Conservation (phyloP, 92 coral and sea anemone genomes). For the Paragorgia papillata region DNA sequence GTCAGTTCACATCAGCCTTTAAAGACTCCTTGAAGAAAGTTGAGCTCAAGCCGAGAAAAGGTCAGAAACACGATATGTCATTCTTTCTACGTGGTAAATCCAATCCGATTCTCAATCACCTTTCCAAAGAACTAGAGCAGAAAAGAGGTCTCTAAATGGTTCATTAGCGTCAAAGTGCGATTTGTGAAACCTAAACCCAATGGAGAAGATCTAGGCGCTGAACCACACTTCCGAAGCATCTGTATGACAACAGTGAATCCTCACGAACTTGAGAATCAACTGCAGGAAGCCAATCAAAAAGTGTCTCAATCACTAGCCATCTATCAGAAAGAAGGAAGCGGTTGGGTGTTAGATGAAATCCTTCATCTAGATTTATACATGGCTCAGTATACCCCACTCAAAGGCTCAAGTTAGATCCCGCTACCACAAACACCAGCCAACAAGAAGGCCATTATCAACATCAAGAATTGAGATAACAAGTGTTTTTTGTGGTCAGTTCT, state of each 20-base stretch:
- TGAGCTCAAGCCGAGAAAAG: constrained; percentile 29
- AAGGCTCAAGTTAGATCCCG: constrained; percentile 50
- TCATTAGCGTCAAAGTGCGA: constrained; percentile 32
- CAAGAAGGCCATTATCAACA: constrained; percentile 62
- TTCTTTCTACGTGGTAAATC: constrained; percentile 35
- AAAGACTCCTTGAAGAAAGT: constrained; percentile 29
- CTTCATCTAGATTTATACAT: constrained; percentile 39
- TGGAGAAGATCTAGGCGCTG: constrained; percentile 33
- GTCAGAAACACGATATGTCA: constrained; percentile 34
- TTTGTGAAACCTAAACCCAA: constrained; percentile 48
- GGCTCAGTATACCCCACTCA: constrained; percentile 52
- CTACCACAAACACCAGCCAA: constrained; percentile 46
- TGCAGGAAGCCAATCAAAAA: constrained; percentile 32
- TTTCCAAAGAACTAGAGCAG: constrained; percentile 12
- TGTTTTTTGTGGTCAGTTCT: too few species aligned
- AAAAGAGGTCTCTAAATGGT: constrained; percentile 44
- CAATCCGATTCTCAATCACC: neutral
- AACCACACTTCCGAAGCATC: constrained; percentile 52
- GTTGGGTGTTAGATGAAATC: constrained; percentile 55
- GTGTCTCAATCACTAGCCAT: constrained; percentile 13
- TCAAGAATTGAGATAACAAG: constrained; percentile 48
- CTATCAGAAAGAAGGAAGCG: constrained; percentile 63
- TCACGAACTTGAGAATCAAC: constrained; percentile 31
- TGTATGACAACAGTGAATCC: constrained; percentile 14
- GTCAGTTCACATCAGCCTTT: too few species aligned